Conservation (phyloP, 2,888 invertebrate species). For the Perdita meconis region DNA sequence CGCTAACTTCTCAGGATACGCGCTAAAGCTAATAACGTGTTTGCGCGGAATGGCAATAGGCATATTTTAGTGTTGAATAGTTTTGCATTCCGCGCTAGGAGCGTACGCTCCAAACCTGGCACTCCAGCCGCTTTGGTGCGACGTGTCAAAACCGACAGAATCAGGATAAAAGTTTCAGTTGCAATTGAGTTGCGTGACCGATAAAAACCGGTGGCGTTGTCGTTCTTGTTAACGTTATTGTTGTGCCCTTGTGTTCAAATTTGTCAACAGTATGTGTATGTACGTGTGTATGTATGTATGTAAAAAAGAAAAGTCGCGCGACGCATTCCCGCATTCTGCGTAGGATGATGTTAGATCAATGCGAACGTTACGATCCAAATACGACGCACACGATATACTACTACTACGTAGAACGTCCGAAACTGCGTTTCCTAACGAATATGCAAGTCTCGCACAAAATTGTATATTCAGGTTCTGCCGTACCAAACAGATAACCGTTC, state of each 20-base stretch:
- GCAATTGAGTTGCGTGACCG: not conserved
- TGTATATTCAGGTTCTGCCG: not conserved
- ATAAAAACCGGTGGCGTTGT: constrained; percentile 62
- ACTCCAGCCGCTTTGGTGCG: too few relatives aligned
- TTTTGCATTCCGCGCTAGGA: too few relatives aligned
- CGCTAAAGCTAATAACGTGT: too few relatives aligned
- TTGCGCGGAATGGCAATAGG: too few relatives aligned
- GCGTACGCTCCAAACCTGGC: too few relatives aligned
- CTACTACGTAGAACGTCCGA: not conserved
- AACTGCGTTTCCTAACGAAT: not conserved
- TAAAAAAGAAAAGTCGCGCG: constrained; percentile 26
- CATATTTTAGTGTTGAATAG: too few relatives aligned
- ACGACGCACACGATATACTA: not conserved
- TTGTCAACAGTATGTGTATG: too few relatives aligned
- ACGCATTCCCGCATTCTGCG: constrained; percentile 31
- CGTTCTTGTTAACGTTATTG: constrained; percentile 69
- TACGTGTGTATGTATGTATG: too few relatives aligned
- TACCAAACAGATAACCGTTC: constrained; percentile 1
- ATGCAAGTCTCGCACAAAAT: constrained; percentile 14
- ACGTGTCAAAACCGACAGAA: too few relatives aligned
- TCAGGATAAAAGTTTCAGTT: not conserved
- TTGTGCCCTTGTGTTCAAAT: too few relatives aligned
- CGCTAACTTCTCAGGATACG: too few relatives aligned
- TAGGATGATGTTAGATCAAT: constrained; percentile 24
- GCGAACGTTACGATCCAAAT: not conserved